Percentiles rank a stretch among this genome's conserved stretches.
Evolutionary conservation across 2,888 invertebrate genomes (phyloP).

Genomic region (Smittia sp.): DNA sequence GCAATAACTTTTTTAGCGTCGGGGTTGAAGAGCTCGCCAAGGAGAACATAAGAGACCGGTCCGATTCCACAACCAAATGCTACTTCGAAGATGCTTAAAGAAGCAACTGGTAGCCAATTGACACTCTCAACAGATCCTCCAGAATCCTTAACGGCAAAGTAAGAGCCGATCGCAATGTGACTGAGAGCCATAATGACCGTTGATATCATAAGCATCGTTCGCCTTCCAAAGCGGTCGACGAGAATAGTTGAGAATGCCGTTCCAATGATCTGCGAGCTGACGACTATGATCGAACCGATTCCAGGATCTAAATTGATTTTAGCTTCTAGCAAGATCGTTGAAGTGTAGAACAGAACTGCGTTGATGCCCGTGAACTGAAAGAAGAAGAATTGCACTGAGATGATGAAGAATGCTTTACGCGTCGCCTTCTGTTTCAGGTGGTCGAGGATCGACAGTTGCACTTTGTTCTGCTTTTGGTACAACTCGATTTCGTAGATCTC

Average conservation of each 20-base stretch:
- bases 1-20: conserved; percentile 18
- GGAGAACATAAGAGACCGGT: conserved; percentile 17
- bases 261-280: neutral
- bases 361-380: conserved; percentile 31
- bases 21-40: conserved; percentile 21
- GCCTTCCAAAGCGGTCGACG: conserved; percentile 30
- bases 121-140: neutral
- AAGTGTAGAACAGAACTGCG: conserved; percentile 17
- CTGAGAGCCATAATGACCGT: neutral
- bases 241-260: neutral
- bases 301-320: conserved; percentile 7
- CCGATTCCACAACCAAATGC: conserved; percentile 18
- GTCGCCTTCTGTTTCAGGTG: neutral
- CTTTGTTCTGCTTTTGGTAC: neutral
- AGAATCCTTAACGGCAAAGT: neutral
- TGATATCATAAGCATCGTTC: conserved; percentile 1
- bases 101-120: neutral
- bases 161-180: neutral
- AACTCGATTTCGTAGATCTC: conserved; percentile 2
- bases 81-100: conserved; percentile 6
- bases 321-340: conserved; percentile 11
- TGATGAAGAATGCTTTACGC: conserved; percentile 14
- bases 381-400: neutral
- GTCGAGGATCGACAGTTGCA: neutral
- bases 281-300: neutral